These are phyloP conservation scores for Rhineura floridana DNA, from an alignment of 2,113 vertebrate genomes.

Conservation along the genomic window DNA sequence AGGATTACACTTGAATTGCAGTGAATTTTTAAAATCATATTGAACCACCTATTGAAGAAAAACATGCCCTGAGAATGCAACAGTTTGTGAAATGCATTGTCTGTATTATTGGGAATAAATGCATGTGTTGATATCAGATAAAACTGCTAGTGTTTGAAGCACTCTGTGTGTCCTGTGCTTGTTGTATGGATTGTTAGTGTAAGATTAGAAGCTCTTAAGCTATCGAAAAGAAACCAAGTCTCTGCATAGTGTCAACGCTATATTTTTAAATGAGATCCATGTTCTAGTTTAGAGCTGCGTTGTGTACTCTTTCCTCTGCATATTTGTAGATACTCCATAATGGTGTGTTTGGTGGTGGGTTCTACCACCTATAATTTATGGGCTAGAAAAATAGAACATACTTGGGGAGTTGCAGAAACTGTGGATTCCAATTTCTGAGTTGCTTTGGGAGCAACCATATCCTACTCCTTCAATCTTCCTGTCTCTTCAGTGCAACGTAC, in stretches of 20 bases:
- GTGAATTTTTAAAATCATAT: not conserved
- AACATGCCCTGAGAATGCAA: not conserved
- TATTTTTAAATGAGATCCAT: not conserved
- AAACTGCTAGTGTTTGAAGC: not conserved
- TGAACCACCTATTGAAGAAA: not conserved
- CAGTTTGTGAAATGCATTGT: not conserved
- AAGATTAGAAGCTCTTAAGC: not conserved
- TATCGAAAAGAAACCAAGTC: not conserved
- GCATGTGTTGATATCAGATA: not conserved
- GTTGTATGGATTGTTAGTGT: not conserved
- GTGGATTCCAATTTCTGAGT: conserved; percentile 23
- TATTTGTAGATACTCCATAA: not conserved
- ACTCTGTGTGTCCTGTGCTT: not conserved
- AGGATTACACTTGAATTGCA: not conserved
- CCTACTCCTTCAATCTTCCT: conserved; percentile 11
- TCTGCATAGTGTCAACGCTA: not conserved
- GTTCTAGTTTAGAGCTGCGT: not conserved
- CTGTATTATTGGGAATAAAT: not conserved
- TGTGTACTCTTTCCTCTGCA: not conserved
- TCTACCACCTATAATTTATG: conserved; percentile 18
- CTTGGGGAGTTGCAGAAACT: conserved; percentile 32
- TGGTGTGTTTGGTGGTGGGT: not conserved
- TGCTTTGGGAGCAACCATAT: conserved; percentile 12
- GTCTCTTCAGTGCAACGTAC: conserved; percentile 12
- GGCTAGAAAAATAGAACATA: not conserved